Percentiles rank a stretch among this genome's conserved stretches.
phyloP scores from a whole-genome alignment of 2,113 vertebrate genomes.

The Poeciliopsis prolifica region DNA sequence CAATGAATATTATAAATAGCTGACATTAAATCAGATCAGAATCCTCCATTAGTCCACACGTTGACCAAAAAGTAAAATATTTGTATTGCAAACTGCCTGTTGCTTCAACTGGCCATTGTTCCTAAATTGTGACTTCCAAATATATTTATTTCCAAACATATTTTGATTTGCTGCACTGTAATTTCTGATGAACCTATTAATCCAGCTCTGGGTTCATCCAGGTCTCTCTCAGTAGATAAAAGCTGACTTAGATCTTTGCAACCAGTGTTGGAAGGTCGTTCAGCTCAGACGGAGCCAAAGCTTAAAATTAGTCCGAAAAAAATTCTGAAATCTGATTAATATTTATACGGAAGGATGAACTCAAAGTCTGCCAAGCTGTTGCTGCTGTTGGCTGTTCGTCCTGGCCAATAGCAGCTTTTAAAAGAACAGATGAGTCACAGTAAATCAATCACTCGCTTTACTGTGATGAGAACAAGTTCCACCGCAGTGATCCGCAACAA shows the following conservation, averaged over 20 bases:
- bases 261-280: slow-evolving; percentile 11
- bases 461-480: slow-evolving; percentile 54
- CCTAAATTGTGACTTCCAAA: too few relatives aligned
- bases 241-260: slow-evolving; percentile 16
- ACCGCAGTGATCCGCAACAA: slow-evolving; percentile 50
- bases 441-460: slow-evolving; percentile 61
- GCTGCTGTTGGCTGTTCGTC: slow-evolving; percentile 2
- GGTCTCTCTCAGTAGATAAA: slow-evolving; percentile 12
- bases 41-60: too few relatives aligned
- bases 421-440: slow-evolving; percentile 34
- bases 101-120: too few relatives aligned
- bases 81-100: too few relatives aligned
- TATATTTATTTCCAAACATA: neutral
- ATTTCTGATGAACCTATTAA: neutral
- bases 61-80: too few relatives aligned
- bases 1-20: too few relatives aligned
- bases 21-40: too few relatives aligned
- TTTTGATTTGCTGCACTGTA: neutral
- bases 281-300: slow-evolving; percentile 2
- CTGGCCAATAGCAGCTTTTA: slow-evolving; percentile 5
- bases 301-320: slow-evolving; percentile 3
- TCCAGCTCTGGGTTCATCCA: neutral
- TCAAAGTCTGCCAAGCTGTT: slow-evolving; percentile 14
- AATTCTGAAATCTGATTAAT: slow-evolving; percentile 7
- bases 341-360: slow-evolving; percentile 2